Evolutionary conservation across 2,113 vertebrate genomes (phyloP).

Genomic region (Rhegmatorhina hoffmannsi): DNA sequence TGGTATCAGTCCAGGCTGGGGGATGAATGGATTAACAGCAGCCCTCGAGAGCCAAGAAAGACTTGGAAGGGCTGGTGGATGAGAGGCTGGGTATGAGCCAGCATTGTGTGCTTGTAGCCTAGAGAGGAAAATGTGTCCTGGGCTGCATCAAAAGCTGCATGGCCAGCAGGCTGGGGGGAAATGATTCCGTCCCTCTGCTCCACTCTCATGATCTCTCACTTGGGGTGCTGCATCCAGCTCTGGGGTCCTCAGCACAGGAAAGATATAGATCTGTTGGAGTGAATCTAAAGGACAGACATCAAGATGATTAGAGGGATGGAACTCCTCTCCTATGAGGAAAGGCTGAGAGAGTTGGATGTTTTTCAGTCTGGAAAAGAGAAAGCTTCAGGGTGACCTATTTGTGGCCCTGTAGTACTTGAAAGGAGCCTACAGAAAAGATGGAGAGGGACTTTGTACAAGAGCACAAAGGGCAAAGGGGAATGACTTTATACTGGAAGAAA

Average conservation of each 20-base stretch:
- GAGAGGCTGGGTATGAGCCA: neutral
- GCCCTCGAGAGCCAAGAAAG: neutral
- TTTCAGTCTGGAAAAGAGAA: neutral
- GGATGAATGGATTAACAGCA: neutral
- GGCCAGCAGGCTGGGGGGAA: neutral
- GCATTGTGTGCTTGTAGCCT: neutral
- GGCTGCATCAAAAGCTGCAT: neutral
- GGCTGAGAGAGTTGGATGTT: neutral
- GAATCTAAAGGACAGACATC: neutral
- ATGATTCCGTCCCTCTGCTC: neutral
- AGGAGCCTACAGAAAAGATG: neutral
- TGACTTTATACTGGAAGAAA: neutral
- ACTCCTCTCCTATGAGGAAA: neutral
- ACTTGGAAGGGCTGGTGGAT: neutral
- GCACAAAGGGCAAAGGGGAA: neutral
- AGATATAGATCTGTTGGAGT: neutral
- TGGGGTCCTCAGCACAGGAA: neutral
- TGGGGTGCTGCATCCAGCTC: neutral
- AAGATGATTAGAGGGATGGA: neutral
- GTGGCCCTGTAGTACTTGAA: neutral
- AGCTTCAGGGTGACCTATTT: neutral
- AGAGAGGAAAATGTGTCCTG: neutral
- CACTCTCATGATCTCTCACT: neutral
- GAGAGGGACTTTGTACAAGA: neutral
- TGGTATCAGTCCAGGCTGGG: neutral